A percentile compares a stretch with the other conserved stretches of the same genome.
phyloP scores from a whole-genome alignment of 1,140 invertebrate species.

The roundworm (Caenorhabditis elegans) region DNA sequence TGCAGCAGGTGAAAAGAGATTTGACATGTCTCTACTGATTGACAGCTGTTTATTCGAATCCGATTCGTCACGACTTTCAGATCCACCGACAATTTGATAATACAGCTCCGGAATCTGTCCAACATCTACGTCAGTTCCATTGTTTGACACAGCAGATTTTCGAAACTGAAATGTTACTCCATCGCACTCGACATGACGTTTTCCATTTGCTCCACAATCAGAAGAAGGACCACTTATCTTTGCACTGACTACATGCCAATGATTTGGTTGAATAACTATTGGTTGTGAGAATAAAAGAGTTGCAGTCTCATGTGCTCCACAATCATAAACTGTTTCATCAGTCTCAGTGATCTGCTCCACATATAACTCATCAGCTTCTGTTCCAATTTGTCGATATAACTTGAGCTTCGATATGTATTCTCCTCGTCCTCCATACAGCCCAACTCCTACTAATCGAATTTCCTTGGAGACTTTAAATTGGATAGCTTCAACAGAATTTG shows the following conservation, averaged over 20 bases:
- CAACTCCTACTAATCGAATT: slow-evolving; percentile 86
- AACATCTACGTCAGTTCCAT: slow-evolving; percentile 95
- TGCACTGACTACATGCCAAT: slow-evolving; percentile 59
- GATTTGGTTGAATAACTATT: slow-evolving; percentile 47
- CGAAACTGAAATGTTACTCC: slow-evolving; percentile 93
- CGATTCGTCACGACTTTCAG: slow-evolving; percentile 71
- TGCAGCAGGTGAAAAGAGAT: slow-evolving; percentile 6
- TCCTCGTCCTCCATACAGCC: slow-evolving; percentile 90
- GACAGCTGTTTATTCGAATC: background rate
- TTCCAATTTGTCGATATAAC: slow-evolving; percentile 85
- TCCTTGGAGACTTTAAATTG: slow-evolving; percentile 89
- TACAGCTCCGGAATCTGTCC: slow-evolving; percentile 93
- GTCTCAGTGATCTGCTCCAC: slow-evolving; percentile 88
- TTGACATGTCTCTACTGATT: slow-evolving; percentile 5
- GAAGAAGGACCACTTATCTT: slow-evolving; percentile 85
- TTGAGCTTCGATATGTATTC: slow-evolving; percentile 91
- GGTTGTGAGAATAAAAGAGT: slow-evolving; percentile 55
- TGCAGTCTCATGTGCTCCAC: slow-evolving; percentile 56
- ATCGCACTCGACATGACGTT: slow-evolving; percentile 84
- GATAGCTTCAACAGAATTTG: slow-evolving; percentile 81
- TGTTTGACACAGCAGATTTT: slow-evolving; percentile 93
- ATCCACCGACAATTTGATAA: slow-evolving; percentile 76
- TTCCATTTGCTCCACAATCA: slow-evolving; percentile 91
- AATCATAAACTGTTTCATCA: slow-evolving; percentile 73
- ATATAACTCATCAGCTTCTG: slow-evolving; percentile 83